These are phyloP conservation scores for Dioctria rufipes DNA, from an alignment of 2,888 invertebrate genomes.

Conservation along the genomic window DNA sequence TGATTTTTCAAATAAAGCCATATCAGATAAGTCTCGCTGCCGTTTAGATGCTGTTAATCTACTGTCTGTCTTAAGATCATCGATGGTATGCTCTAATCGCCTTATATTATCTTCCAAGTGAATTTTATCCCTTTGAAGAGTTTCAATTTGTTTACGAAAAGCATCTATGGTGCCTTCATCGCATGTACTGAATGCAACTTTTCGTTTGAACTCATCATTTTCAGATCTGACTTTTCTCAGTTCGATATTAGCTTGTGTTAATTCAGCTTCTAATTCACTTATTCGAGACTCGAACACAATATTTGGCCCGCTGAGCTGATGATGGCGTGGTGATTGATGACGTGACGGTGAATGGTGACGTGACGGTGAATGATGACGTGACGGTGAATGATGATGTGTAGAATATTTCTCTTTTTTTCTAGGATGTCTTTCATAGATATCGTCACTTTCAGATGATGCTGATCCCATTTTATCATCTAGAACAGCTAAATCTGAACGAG, in stretches of 20 bases:
- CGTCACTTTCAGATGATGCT: slow-evolving; percentile 76
- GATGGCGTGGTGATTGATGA: neutral
- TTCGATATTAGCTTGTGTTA: slow-evolving; percentile 84
- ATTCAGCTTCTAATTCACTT: slow-evolving; percentile 86
- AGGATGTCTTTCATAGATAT: slow-evolving; percentile 59
- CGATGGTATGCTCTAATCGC: slow-evolving; percentile 78
- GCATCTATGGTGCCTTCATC: slow-evolving; percentile 73
- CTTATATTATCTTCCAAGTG: slow-evolving; percentile 79
- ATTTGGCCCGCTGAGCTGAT: slow-evolving; percentile 80
- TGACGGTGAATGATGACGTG: no score
- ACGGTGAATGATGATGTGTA: slow-evolving; percentile 55
- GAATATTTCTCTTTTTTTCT: slow-evolving; percentile 65
- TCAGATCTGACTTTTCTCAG: slow-evolving; percentile 81
- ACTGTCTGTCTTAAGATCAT: slow-evolving; percentile 77
- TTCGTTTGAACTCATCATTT: slow-evolving; percentile 73
- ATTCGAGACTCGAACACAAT: slow-evolving; percentile 89
- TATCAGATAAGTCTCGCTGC: slow-evolving; percentile 81
- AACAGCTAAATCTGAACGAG: slow-evolving; percentile 79
- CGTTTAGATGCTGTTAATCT: slow-evolving; percentile 77
- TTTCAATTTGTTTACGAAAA: slow-evolving; percentile 80
- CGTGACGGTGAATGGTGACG: neutral
- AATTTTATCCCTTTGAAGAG: slow-evolving; percentile 80
- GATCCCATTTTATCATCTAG: slow-evolving; percentile 67
- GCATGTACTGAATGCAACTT: slow-evolving; percentile 67
- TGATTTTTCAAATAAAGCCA: slow-evolving; percentile 84